Conservation (phyloP, 2,797 vertebrate species). For the Gambusia yucatana region DNA sequence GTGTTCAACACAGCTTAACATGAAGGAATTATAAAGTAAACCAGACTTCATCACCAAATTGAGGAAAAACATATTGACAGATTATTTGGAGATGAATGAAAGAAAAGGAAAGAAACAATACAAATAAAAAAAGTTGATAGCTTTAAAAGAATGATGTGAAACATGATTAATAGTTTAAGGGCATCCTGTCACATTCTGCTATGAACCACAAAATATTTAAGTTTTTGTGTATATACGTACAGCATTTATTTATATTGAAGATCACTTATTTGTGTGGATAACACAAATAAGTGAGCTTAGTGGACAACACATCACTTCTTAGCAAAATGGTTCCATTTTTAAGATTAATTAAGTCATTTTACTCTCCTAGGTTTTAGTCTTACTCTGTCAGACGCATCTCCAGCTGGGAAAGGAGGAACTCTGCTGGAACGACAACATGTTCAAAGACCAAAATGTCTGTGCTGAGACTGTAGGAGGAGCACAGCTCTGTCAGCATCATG, state of each 20-base stretch:
- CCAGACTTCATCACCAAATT: slow-evolving; percentile 12
- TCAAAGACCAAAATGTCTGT: slow-evolving; percentile 83
- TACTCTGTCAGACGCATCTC: slow-evolving; percentile 89
- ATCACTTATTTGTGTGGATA: not conserved
- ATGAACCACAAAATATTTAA: not conserved
- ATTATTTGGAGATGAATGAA: slow-evolving; percentile 12
- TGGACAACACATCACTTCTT: slow-evolving; percentile 5
- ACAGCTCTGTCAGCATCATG: slow-evolving; percentile 86
- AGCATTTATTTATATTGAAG: not conserved
- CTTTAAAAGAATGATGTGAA: not conserved
- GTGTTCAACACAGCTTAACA: slow-evolving; percentile 31
- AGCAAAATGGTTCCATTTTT: not conserved
- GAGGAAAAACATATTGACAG: slow-evolving; percentile 19
- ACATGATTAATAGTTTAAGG: not conserved
- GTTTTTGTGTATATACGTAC: slow-evolving; percentile 1
- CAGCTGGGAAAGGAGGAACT: slow-evolving; percentile 90
- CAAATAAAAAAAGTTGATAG: not conserved
- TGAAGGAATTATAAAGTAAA: slow-evolving; percentile 17
- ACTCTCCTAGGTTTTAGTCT: slow-evolving; percentile 27
- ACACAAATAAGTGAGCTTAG: not conserved
- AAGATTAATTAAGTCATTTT: slow-evolving; percentile 11
- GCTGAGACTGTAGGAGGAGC: slow-evolving; percentile 83
- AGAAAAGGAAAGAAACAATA: not conserved
- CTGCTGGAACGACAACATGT: slow-evolving; percentile 86
- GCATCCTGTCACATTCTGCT: slow-evolving; percentile 10